These are phyloP conservation scores for Cyphomyrmex costatus DNA, from an alignment of 1,140 invertebrate genomes.

Conservation along the genomic window DNA sequence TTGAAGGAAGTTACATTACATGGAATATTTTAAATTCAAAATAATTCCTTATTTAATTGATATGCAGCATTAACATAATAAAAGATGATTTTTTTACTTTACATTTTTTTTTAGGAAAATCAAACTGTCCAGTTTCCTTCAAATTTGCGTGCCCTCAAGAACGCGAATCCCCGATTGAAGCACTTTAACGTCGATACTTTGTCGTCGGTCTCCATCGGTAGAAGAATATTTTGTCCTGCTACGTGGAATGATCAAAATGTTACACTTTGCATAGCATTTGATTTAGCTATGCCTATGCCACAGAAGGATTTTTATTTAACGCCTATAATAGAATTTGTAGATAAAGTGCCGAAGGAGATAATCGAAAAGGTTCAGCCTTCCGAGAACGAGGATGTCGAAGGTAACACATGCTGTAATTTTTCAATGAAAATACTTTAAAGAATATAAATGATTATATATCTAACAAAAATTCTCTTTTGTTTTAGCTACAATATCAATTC, in stretches of 20 bases:
- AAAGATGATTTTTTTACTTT: neutral
- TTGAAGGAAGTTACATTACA: neutral
- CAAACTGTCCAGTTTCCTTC: slow-evolving; percentile 89
- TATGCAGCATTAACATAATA: neutral
- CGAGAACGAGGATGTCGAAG: slow-evolving; percentile 89
- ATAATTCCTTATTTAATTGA: neutral
- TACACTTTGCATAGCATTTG: slow-evolving; percentile 90
- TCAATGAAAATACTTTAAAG: neutral
- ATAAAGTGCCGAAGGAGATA: slow-evolving; percentile 90
- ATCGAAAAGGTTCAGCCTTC: slow-evolving; percentile 84
- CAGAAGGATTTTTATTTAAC: slow-evolving; percentile 88
- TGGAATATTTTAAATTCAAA: neutral
- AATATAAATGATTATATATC: neutral
- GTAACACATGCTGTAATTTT: slow-evolving; percentile 79
- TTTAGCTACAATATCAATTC: slow-evolving; percentile 91
- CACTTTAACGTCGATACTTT: slow-evolving; percentile 90
- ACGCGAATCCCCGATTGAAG: slow-evolving; percentile 90
- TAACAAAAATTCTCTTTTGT: slow-evolving; percentile 57
- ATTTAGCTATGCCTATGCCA: slow-evolving; percentile 86
- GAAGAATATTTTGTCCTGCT: slow-evolving; percentile 91
- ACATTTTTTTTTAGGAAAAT: slow-evolving; percentile 88
- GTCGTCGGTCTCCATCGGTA: slow-evolving; percentile 89
- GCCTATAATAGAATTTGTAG: slow-evolving; percentile 93
- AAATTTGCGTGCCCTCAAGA: slow-evolving; percentile 90
- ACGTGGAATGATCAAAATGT: slow-evolving; percentile 91